Evolutionary conservation across 2,113 vertebrate genomes (phyloP).

Genomic region (Chitala chitala): DNA sequence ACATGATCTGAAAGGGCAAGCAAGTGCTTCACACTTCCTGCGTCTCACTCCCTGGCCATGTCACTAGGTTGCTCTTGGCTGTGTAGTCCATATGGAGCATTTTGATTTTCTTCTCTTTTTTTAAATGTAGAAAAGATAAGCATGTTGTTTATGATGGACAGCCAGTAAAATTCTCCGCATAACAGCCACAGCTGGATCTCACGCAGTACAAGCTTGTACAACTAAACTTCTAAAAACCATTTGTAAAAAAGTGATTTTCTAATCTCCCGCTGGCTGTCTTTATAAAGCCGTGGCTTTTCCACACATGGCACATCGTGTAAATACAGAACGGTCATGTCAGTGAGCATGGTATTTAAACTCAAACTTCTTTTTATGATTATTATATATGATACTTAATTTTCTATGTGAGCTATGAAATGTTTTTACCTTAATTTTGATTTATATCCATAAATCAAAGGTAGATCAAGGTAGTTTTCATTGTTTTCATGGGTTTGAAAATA

Average conservation of each 20-base stretch:
- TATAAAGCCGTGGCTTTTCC: too few species aligned
- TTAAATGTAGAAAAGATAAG: neutral
- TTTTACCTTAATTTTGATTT: too few species aligned
- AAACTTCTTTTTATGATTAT: too few species aligned
- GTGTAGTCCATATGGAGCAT: constrained; percentile 19
- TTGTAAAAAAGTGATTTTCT: neutral
- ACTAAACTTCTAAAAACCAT: neutral
- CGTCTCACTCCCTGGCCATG: constrained; percentile 23
- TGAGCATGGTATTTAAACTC: too few species aligned
- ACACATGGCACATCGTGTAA: too few species aligned
- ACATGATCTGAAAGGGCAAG: constrained; percentile 4
- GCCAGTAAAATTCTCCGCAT: neutral
- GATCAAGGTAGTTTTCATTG: too few species aligned
- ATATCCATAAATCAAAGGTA: too few species aligned
- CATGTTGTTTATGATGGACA: neutral
- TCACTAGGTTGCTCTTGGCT: constrained; percentile 2
- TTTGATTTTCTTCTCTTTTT: constrained; percentile 10
- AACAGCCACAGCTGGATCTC: neutral
- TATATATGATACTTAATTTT: too few species aligned
- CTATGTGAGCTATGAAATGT: too few species aligned
- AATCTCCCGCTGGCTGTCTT: too few species aligned
- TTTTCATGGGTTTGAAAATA: too few species aligned
- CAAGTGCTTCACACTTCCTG: constrained; percentile 23
- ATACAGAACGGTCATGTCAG: too few species aligned
- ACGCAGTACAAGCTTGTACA: neutral